Percentiles rank a stretch among this genome's conserved stretches.
These are phyloP conservation scores for Pristionchus mayeri DNA, from an alignment of 2,888 invertebrate species.

Conservation along the genomic window DNA sequence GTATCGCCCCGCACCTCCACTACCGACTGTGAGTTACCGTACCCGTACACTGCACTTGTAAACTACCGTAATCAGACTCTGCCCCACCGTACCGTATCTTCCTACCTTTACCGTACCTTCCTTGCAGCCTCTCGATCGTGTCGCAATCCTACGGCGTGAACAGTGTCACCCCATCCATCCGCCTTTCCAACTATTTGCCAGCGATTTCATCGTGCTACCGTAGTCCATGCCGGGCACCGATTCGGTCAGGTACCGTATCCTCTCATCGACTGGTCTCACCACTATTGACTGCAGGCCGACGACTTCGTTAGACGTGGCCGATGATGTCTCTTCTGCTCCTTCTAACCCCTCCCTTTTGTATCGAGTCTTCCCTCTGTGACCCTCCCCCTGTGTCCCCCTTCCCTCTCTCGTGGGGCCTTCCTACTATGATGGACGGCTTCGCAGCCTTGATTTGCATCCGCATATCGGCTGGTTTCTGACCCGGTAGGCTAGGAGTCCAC, in stretches of 20 bases:
- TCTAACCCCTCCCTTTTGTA: neutral
- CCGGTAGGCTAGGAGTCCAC: conserved; percentile 22
- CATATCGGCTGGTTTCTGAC: conserved; percentile 19
- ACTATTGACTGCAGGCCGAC: neutral
- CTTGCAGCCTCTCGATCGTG: conserved; percentile 25
- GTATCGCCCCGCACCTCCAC: neutral
- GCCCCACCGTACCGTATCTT: neutral
- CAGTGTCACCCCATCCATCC: neutral
- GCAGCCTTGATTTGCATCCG: neutral
- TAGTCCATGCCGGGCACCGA: neutral
- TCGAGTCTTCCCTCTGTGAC: conserved; percentile 17
- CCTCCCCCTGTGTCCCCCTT: neutral
- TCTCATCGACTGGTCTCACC: neutral
- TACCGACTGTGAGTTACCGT: conserved; percentile 9
- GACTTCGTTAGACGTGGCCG: neutral
- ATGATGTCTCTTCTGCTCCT: neutral
- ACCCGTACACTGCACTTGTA: neutral
- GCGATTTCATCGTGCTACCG: neutral
- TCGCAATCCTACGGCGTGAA: neutral
- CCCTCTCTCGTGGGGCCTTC: conserved; percentile 37
- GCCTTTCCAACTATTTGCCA: neutral
- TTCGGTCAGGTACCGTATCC: conserved; percentile 1
- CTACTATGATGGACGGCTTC: conserved; percentile 39
- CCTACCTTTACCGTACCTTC: neutral
- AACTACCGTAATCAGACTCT: neutral